phyloP scores from a whole-genome alignment of 1,140 invertebrate species.

The Heliconius melpomene region DNA sequence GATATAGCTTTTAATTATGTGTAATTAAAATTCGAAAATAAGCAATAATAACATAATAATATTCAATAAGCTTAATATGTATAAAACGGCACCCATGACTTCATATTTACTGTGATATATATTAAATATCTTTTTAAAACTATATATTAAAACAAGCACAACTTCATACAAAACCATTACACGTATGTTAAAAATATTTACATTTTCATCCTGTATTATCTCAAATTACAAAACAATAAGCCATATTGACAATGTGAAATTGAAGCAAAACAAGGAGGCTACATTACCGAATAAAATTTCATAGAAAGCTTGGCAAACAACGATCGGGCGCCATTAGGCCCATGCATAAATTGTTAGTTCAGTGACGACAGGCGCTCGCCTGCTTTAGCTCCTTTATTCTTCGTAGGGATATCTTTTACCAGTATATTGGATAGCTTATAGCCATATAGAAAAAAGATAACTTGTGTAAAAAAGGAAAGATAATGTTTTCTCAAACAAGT shows the following conservation, averaged over 20 bases:
- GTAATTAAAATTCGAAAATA: too few relatives aligned
- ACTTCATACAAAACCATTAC: not conserved
- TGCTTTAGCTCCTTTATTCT: conserved; percentile 13
- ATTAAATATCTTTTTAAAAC: too few relatives aligned
- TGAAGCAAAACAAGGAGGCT: conserved; percentile 43
- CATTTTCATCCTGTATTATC: not conserved
- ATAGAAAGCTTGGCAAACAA: conserved; percentile 78
- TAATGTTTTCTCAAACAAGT: not conserved
- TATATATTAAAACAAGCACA: too few relatives aligned
- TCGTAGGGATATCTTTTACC: conserved; percentile 17
- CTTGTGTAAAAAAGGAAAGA: not conserved
- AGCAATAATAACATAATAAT: too few relatives aligned
- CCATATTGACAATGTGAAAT: conserved; percentile 57
- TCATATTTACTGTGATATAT: too few relatives aligned
- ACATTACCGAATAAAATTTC: conserved; percentile 77
- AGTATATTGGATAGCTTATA: conserved; percentile 16
- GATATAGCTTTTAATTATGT: too few relatives aligned
- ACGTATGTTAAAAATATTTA: not conserved
- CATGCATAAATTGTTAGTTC: conserved; percentile 80
- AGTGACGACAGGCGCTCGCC: conserved; percentile 50
- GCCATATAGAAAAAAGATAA: conserved; percentile 1
- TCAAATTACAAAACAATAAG: conserved; percentile 44
- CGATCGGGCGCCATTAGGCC: conserved; percentile 72
- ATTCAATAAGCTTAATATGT: too few relatives aligned
- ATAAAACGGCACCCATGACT: too few relatives aligned